A percentile compares a stretch with the other conserved stretches of the same genome.
Evolutionary conservation across 1,140 invertebrate genomes (phyloP).

Genomic region (Ylistrum balloti): DNA sequence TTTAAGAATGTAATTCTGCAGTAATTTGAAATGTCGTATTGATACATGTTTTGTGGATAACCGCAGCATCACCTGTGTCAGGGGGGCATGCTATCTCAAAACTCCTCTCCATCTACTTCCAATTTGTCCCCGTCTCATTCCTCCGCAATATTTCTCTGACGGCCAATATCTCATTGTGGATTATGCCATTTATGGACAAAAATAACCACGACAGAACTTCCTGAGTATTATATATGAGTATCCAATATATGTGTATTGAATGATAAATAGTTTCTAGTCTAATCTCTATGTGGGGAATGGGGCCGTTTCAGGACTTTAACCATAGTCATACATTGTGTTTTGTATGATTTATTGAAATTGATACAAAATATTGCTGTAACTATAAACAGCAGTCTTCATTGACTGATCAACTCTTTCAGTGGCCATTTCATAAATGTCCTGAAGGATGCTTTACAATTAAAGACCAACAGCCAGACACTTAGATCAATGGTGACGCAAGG

Average conservation of each 20-base stretch:
- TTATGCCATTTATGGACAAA: slow-evolving; percentile 22
- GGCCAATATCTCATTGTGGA: slow-evolving; percentile 22
- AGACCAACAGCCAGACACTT: not conserved
- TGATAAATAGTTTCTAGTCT: not conserved
- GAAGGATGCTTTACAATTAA: not conserved
- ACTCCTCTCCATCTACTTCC: slow-evolving; percentile 3
- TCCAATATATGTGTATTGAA: not conserved
- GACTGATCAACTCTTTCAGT: not conserved
- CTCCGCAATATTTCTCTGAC: slow-evolving; percentile 15
- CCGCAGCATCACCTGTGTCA: not conserved
- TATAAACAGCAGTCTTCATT: not conserved
- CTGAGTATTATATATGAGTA: not conserved
- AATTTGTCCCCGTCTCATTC: not conserved
- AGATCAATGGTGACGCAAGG: not conserved
- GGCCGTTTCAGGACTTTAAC: not conserved
- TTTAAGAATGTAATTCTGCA: not conserved
- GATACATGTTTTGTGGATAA: slow-evolving; percentile 1
- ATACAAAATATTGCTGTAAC: not conserved
- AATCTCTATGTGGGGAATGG: not conserved
- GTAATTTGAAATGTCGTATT: slow-evolving; percentile 7
- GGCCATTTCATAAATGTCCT: not conserved
- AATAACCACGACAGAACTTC: not conserved
- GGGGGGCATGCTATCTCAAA: not conserved
- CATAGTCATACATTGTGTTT: slow-evolving; percentile 17
- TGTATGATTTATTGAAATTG: slow-evolving; percentile 18